These are phyloP conservation scores for Andrena bucephala DNA, from an alignment of 2,888 invertebrate species.

Conservation along the genomic window DNA sequence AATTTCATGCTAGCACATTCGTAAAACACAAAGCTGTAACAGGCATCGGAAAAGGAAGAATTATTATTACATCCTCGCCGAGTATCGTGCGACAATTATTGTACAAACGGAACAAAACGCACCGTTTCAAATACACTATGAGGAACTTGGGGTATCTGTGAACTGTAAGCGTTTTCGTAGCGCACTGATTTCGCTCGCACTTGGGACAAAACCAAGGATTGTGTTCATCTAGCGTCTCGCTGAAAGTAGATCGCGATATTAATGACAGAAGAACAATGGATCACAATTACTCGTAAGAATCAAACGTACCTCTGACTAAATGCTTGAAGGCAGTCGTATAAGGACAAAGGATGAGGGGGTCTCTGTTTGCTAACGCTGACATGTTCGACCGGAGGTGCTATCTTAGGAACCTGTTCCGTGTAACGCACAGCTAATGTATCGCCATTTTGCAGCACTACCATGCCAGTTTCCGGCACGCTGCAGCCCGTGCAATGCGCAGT, in stretches of 20 bases:
- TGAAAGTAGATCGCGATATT: conserved; percentile 71
- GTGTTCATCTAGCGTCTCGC: conserved; percentile 88
- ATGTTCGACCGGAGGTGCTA: conserved; percentile 84
- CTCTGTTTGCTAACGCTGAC: conserved; percentile 85
- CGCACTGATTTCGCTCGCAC: conserved; percentile 88
- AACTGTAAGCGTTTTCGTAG: conserved; percentile 88
- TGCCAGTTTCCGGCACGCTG: conserved; percentile 84
- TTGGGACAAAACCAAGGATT: conserved; percentile 89
- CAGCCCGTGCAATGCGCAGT: conserved; percentile 87
- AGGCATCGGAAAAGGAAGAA: conserved; percentile 25
- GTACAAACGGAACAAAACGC: conserved; percentile 39
- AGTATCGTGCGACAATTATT: not conserved
- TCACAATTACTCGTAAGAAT: not conserved
- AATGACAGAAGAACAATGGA: conserved; percentile 12
- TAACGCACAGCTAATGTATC: conserved; percentile 86
- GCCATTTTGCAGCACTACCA: conserved; percentile 86
- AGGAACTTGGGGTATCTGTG: conserved; percentile 88
- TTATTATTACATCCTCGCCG: not conserved
- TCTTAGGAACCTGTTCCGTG: conserved; percentile 81
- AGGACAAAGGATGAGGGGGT: conserved; percentile 86
- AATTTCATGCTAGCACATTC: conserved; percentile 88
- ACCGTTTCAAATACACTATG: conserved; percentile 88
- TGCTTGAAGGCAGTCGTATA: conserved; percentile 88
- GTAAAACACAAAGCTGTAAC: conserved; percentile 87
- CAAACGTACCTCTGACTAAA: conserved; percentile 87